phyloP scores from a whole-genome alignment of 2,888 invertebrate species.

The Agrotis puta region DNA sequence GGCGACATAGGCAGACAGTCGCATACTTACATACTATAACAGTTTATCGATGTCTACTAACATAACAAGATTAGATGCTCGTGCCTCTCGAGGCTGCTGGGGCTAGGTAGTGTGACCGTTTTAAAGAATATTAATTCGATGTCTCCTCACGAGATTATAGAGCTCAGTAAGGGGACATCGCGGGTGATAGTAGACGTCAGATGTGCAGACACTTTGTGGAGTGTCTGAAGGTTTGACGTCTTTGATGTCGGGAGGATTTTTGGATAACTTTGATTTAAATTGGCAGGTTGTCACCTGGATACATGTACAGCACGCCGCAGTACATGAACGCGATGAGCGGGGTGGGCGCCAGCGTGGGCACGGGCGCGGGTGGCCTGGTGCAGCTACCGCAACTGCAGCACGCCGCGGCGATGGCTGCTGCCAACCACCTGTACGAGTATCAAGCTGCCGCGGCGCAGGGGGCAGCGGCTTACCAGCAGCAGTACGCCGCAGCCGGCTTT shows the following conservation, averaged over 20 bases:
- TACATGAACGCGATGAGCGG: constrained; percentile 94
- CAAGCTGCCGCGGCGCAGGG: constrained; percentile 94
- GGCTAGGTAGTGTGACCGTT: constrained; percentile 88
- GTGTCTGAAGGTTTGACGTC: constrained; percentile 60
- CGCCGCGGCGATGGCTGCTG: constrained; percentile 95
- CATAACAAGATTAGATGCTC: constrained; percentile 87
- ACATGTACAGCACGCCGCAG: constrained; percentile 94
- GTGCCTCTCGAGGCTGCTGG: constrained; percentile 85
- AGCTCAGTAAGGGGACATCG: constrained; percentile 73
- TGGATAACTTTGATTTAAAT: constrained; percentile 59
- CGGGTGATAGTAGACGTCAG: constrained; percentile 67
- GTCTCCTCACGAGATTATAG: constrained; percentile 72
- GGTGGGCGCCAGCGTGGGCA: constrained; percentile 86
- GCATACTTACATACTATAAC: constrained; percentile 80
- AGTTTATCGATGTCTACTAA: constrained; percentile 90
- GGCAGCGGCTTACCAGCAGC: constrained; percentile 93
- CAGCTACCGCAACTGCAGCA: constrained; percentile 93
- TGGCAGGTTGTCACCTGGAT: constrained; percentile 91
- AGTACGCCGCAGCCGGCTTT: constrained; percentile 94
- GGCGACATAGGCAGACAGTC: constrained; percentile 79
- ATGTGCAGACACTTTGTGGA: constrained; percentile 59
- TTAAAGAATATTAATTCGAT: constrained; percentile 78
- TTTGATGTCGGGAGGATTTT: constrained; percentile 35
- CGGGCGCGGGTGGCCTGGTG: constrained; percentile 93
- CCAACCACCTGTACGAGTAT: constrained; percentile 96